These are phyloP conservation scores for Pionites leucogaster DNA, from an alignment of 2,113 vertebrate species.

Conservation along the genomic window DNA sequence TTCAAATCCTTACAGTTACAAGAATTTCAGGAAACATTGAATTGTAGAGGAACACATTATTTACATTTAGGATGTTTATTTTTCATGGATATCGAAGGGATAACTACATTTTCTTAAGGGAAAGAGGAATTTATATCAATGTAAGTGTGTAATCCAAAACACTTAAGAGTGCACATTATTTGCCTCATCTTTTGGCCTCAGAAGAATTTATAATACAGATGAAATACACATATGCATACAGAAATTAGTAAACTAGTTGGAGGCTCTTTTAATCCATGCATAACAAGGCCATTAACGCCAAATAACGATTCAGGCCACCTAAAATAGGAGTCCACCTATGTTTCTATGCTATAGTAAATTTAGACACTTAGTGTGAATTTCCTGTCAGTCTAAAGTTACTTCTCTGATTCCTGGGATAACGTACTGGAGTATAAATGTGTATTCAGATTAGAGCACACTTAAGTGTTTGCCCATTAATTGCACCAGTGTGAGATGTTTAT, in stretches of 20 bases:
- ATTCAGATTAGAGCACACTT: neutral
- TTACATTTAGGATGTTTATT: neutral
- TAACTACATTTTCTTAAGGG: neutral
- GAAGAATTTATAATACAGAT: neutral
- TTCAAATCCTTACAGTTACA: no score
- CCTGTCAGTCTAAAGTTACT: neutral
- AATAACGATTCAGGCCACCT: neutral
- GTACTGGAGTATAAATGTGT: neutral
- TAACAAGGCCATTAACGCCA: neutral
- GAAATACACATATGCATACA: neutral
- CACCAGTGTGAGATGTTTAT: neutral
- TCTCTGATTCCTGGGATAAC: neutral
- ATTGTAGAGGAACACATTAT: neutral
- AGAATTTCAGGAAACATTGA: neutral
- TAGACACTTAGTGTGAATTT: neutral
- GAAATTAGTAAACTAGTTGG: neutral
- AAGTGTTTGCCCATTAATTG: neutral
- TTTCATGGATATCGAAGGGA: neutral
- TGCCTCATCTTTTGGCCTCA: neutral
- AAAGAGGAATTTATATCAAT: neutral
- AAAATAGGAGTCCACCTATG: neutral
- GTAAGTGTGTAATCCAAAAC: neutral
- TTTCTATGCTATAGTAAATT: neutral
- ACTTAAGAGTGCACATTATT: neutral
- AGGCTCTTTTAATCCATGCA: neutral